Base-by-base conservation (phyloP, 2,888 invertebrate genomes). In the Nomada ruficornis region DNA sequence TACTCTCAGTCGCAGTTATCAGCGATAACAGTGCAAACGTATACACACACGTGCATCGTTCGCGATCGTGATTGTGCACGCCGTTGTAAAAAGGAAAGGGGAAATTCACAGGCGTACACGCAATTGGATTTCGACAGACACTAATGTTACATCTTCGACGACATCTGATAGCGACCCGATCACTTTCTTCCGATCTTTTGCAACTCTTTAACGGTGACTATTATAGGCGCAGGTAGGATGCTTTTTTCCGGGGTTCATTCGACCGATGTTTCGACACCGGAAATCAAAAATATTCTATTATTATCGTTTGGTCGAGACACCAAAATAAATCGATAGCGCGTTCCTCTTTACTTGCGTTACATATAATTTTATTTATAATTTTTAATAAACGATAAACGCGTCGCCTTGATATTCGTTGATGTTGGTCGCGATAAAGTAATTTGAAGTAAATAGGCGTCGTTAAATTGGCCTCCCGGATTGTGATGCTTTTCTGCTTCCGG, bases 1-100 rank as follows among this genome's bases (percentile, higher is more conserved):
- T 7, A 23, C 57, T 50, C 29, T n/a, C 10, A 52, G 47, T 54
- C 47, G 47, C 77, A 50, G 67, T 86, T 87, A 85, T 83, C 82
- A 71, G 59, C 67, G 83, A 87, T 85, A 83, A 85, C 26, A 47
- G 69, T 54, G 23, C 36, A 62, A 44, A 67, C 44, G 29, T 59
- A 26, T 59, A 59, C 77, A 69, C 69, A 69, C 36, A 52, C 42
- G 70, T 36, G 36, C 36, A 36, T 50, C 29, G 57, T 52, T 29
- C 44, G 52, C 36, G 18, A 20, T 23, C 55, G n/a, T 67, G 72
- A 72, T 60, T 63, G 63, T 62, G 59, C 75, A 62, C 54, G 68
- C 18, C 42, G 26, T 15, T 20, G 13, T 54, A 20, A 47, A 68
- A 74, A 60, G 9, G 15, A 13, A 20, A 26, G 5, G 47, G 4